Evolutionary conservation across 2,113 vertebrate species (phyloP).

Genomic region (Melanostigma gelatinosum): DNA sequence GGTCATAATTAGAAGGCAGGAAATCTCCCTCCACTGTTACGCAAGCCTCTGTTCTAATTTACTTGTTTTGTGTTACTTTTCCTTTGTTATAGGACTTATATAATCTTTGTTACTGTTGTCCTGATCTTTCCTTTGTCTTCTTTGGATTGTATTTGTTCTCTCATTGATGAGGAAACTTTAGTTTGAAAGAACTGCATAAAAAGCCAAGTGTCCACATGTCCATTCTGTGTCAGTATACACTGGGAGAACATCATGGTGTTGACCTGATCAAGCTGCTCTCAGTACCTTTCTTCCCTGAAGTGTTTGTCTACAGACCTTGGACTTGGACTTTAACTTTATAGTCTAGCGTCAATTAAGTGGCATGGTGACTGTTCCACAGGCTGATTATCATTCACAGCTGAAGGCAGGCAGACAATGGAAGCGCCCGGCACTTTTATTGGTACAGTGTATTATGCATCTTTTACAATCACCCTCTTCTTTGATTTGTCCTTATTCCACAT

Average conservation of each 20-base stretch:
- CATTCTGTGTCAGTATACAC: background rate
- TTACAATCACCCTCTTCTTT: conserved; percentile 67
- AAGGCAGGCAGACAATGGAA: conserved; percentile 11
- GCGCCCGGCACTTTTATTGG: conserved; percentile 38
- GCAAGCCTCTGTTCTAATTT: background rate
- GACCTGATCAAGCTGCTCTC: background rate
- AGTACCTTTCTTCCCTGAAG: background rate
- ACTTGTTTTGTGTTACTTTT: background rate
- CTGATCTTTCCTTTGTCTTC: background rate
- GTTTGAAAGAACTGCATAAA: background rate
- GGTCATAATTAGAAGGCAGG: background rate
- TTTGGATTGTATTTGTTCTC: background rate
- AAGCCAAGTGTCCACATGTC: background rate
- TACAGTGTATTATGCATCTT: conserved; percentile 37
- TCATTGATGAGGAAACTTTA: background rate
- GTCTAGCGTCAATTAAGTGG: background rate
- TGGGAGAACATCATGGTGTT: background rate
- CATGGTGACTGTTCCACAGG: background rate
- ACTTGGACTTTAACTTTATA: background rate
- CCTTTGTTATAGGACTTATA: background rate
- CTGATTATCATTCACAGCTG: conserved; percentile 20
- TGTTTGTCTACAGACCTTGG: background rate
- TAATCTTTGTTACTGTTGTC: background rate
- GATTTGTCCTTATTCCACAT: conserved; percentile 89
- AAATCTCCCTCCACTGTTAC: background rate